Base-by-base conservation (phyloP, 2,797 vertebrate genomes). In the Sebastes goodei region DNA sequence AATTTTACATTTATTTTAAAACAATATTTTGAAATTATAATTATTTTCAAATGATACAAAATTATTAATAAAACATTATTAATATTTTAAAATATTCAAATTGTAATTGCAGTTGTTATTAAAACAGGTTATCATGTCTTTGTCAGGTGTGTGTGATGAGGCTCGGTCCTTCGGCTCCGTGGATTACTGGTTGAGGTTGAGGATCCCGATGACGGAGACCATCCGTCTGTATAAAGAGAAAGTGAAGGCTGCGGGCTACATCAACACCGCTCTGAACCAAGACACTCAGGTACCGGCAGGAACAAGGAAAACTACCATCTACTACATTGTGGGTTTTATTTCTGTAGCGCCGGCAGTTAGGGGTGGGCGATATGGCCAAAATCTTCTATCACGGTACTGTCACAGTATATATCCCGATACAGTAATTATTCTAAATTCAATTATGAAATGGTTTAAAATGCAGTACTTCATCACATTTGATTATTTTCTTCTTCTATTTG, bases 131-230 rank as follows among this genome's bases (percentile, higher is more conserved):
- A 0, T 10, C 20, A 7, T 10, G 23, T 17, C 27, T 27, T 29
- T 32, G 23, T 52, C 76, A 95, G 95, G 93, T 25, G 11, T 80
- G 12, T n/a, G 60, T 17, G 91, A 91, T 1, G 93, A 92, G 17
- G 38, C 77, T 4, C 75, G 64, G 30, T 77, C 76, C 25, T 94
- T 95, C 4, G 96, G 95, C 21, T 93, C 94, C 0, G 14, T 96
- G 80, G 94, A 96, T 8, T 99, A 97, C 89, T 98, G 97, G 97
- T 71, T 98, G 83, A 93, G 93, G 74, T 93, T 99, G 86, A 93
- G 93, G 93, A 89, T 97, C 65, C 97, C 97, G 46, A 93, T 97
- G 95, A 95, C 95, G 56, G 96, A 97, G 93, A 96, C 95, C 20
- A 71, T 96, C 77, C 88, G 89, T 12, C 95, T 96, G 32, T 96